A percentile compares a stretch with the other conserved stretches of the same genome.
These are phyloP conservation scores for Isurus oxyrinchus DNA, from an alignment of 2,113 vertebrate genomes.

Conservation along the genomic window DNA sequence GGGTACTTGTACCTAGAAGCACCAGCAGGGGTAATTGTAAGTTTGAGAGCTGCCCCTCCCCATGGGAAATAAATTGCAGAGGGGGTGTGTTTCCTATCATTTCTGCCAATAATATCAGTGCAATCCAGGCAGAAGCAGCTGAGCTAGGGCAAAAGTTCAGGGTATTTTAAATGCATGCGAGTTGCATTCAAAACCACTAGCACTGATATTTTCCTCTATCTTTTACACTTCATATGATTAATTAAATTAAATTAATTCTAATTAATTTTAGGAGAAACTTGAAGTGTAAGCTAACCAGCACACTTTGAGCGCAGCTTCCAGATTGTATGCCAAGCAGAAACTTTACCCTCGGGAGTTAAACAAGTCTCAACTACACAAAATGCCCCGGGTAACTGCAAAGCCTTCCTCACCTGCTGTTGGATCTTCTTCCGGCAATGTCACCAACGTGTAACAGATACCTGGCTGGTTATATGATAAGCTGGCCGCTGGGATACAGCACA, in stretches of 20 bases:
- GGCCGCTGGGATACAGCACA: slow-evolving; percentile 58
- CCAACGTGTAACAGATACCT: slow-evolving; percentile 64
- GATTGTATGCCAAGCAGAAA: neutral
- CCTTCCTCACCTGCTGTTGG: slow-evolving; percentile 58
- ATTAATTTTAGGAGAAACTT: neutral
- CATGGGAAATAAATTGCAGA: neutral
- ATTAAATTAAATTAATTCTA: neutral
- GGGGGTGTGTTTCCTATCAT: neutral
- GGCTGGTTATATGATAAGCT: slow-evolving; percentile 70
- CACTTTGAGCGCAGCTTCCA: neutral
- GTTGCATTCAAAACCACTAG: neutral
- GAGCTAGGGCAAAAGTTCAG: neutral
- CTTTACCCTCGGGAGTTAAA: neutral
- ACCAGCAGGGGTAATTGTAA: neutral
- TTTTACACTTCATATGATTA: neutral
- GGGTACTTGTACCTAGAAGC: neutral
- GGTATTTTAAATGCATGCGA: neutral
- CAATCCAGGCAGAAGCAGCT: neutral
- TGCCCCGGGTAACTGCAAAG: neutral
- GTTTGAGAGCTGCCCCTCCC: neutral
- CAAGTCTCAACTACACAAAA: neutral
- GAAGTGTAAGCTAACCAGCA: neutral
- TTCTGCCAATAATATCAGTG: neutral
- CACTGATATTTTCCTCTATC: neutral
- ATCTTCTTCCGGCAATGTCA: slow-evolving; percentile 65